phyloP scores from a whole-genome alignment of 23 tunicate genomes.

The Ciona savignyi region DNA sequence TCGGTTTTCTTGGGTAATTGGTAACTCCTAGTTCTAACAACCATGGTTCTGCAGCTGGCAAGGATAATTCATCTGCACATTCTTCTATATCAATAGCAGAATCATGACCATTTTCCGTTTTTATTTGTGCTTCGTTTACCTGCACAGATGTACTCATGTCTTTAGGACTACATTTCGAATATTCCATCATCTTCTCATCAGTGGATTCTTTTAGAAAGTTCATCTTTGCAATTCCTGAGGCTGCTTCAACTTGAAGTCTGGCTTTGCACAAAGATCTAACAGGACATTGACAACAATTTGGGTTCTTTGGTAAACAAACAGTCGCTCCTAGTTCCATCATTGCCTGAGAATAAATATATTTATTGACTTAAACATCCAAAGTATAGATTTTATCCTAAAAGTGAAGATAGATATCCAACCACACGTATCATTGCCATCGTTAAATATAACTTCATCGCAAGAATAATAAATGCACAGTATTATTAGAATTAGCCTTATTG shows the following conservation, averaged over 20 bases:
- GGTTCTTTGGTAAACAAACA: slow-evolving; percentile 62
- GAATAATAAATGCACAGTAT: too few relatives aligned
- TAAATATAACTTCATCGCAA: too few relatives aligned
- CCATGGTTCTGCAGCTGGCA: slow-evolving; percentile 32
- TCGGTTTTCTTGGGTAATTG: slow-evolving; percentile 61
- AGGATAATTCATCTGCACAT: slow-evolving; percentile 15
- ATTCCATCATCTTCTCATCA: neutral
- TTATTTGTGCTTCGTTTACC: neutral
- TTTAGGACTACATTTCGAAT: neutral
- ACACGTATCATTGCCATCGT: too few relatives aligned
- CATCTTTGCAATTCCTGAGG: neutral
- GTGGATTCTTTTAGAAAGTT: neutral
- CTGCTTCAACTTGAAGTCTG: slow-evolving; percentile 7
- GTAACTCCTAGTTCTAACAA: slow-evolving; percentile 39
- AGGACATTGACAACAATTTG: slow-evolving; percentile 57
- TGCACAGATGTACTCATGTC: neutral
- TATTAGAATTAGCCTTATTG: too few relatives aligned
- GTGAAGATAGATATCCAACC: too few relatives aligned
- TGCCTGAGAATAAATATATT: slow-evolving; percentile 52
- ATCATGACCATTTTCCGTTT: neutral
- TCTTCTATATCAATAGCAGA: slow-evolving; percentile 29
- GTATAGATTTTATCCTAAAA: too few relatives aligned
- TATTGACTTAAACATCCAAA: too few relatives aligned
- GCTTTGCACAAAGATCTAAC: slow-evolving; percentile 37
- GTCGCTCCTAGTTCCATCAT: slow-evolving; percentile 79